These are phyloP conservation scores for Pseudolaguvia tuberculata DNA, from an alignment of 2,113 vertebrate species.

Conservation along the genomic window DNA sequence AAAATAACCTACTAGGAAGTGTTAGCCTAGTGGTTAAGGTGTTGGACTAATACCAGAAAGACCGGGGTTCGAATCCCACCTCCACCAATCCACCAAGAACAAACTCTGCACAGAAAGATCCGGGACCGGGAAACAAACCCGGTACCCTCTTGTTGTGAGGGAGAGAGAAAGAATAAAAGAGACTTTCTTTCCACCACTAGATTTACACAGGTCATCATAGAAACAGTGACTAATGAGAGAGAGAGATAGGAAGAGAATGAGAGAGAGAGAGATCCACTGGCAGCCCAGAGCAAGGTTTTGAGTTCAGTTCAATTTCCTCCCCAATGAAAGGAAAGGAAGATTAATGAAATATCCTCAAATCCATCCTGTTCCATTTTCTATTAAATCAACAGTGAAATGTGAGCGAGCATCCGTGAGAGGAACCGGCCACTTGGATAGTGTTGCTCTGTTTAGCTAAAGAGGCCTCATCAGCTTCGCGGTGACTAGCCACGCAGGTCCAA, in stretches of 20 bases:
- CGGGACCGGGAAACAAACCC: no score
- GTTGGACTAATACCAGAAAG: no score
- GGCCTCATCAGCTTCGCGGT: conserved; percentile 47
- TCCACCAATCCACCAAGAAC: no score
- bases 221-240: no score
- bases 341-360: conserved; percentile 99
- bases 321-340: conserved; percentile 89
- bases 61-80: no score
- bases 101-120: no score
- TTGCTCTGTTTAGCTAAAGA: conserved; percentile 70
- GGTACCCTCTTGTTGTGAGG: no score
- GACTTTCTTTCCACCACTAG: no score
- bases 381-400: conserved; percentile 95
- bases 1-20: no score
- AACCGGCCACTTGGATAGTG: conserved; percentile 68
- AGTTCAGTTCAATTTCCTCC: conserved; percentile 92
- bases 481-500: conserved; percentile 54
- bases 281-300: conserved; percentile 71
- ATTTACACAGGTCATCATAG: no score
- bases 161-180: no score
- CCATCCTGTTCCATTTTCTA: conserved; percentile 95
- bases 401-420: conserved; percentile 72
- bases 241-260: conserved; percentile 55
- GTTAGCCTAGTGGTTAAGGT: no score
- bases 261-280: conserved; percentile 73